Conservation (phyloP, 2,888 invertebrate genomes). For the Fabriciana adippe region DNA sequence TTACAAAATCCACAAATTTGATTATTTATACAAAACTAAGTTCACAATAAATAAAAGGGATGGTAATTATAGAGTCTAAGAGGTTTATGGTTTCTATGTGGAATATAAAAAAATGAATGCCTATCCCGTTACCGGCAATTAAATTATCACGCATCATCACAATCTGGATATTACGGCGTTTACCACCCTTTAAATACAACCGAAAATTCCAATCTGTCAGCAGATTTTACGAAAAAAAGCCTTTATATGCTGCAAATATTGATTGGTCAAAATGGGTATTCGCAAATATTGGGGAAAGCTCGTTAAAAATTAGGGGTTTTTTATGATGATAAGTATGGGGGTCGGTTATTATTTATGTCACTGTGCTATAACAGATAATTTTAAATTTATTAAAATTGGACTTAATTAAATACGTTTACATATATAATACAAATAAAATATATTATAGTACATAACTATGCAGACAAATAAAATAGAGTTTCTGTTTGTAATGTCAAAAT, state of each 20-base stretch:
- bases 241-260: constrained; percentile 25
- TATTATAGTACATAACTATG: too few relatives aligned
- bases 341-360: background rate
- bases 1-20: too few relatives aligned
- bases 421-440: too few relatives aligned
- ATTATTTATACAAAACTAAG: background rate
- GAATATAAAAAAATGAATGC: constrained; percentile 22
- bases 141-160: constrained; percentile 73
- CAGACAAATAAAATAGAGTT: too few relatives aligned
- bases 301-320: constrained; percentile 17
- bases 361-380: background rate
- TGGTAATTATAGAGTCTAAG: constrained; percentile 9
- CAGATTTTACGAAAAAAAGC: constrained; percentile 18
- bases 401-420: too few relatives aligned
- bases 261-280: constrained; percentile 17
- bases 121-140: constrained; percentile 58
- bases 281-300: constrained; percentile 16
- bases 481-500: too few relatives aligned
- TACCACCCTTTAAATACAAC: constrained; percentile 30
- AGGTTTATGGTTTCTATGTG: background rate
- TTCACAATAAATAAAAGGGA: constrained; percentile 10
- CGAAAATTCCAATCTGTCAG: constrained; percentile 24
- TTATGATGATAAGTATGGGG: constrained; percentile 13
- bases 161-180: constrained; percentile 43
- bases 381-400: background rate